Percentiles rank a stretch among this genome's conserved stretches.
phyloP scores from a whole-genome alignment of 2,888 invertebrate species.

The Xestoiulus laeticollis region DNA sequence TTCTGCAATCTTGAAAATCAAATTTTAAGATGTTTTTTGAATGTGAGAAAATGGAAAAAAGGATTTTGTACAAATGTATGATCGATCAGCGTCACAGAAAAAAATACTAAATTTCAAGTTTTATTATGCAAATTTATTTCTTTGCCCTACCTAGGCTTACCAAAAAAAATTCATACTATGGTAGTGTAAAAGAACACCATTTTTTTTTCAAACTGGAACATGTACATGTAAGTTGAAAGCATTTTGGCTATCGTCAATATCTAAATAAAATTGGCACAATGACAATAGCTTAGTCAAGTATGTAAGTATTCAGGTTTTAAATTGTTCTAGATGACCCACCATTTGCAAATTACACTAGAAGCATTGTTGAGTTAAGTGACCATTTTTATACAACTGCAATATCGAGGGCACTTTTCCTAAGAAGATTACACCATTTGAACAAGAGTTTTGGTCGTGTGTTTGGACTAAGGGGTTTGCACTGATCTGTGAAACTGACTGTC shows the following conservation, averaged over 20 bases:
- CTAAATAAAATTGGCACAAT: not conserved
- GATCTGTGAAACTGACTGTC: not conserved
- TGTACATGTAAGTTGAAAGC: not conserved
- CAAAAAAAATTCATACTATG: no score
- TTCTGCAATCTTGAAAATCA: not conserved
- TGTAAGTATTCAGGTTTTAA: not conserved
- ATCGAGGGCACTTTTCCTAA: not conserved
- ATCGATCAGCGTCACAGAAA: not conserved
- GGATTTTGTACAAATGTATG: not conserved
- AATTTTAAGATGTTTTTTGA: not conserved
- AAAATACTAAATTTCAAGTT: no score
- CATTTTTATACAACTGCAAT: not conserved
- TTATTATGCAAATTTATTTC: no score
- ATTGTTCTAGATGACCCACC: not conserved
- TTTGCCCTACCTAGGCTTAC: no score
- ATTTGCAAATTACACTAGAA: slow-evolving; percentile 1
- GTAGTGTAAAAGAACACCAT: not conserved
- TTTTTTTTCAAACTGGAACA: not conserved
- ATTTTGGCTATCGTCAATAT: not conserved
- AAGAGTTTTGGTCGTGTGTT: not conserved
- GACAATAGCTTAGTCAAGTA: not conserved
- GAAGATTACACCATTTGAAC: not conserved
- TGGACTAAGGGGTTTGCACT: not conserved
- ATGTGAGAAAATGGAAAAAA: not conserved
- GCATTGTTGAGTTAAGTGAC: slow-evolving; percentile 9